Evolutionary conservation across 2,113 vertebrate genomes (phyloP), one percentile per base, ranked within the genome.

Genomic region (Coreoperca whiteheadi): DNA sequence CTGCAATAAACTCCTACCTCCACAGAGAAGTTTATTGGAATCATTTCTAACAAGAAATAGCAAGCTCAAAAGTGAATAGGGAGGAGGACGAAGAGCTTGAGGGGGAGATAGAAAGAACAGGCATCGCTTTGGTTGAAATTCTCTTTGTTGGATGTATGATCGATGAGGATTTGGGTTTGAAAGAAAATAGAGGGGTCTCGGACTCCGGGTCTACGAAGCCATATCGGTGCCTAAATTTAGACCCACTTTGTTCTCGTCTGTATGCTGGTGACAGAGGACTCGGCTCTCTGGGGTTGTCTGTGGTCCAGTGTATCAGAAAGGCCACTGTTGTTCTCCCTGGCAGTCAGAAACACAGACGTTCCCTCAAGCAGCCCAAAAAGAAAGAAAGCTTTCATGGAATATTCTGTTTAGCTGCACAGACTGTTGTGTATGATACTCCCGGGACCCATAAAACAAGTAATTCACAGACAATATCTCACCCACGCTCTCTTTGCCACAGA

Each of bases 311-410:
- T 84, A 87, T 89, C 90, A 93, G 91, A 93, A 93, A 94, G 90
- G 71, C 87, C 6, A 46, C 87, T 89, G 94, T 93, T 94, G 93
- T 93, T 93, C 92, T 91, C 79, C 53, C 83, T 75, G 85, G 89
- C 88, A 88, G 72, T 82, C 89, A 92, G 89, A 90, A 86, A 89
- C 88, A 65, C 91, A 93, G 80, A 87, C 86, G 32, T 79, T 86
- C 90, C 88, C 91, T 85, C 80, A 70, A 93, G 86, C 87, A 90
- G 75, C 70, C 83, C 81, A 82, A 89, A 91, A 92, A 90, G 90
- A 94, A 93, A 92, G 91, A 90, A 79, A 41, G 90, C 93, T 93
- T 94, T 94, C 89, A 93, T 93, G 85, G 86, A 93, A 91, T 90
- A 93, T 93, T 94, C 90, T 90, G 84, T 92, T 91, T 91, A 89